phyloP scores from a whole-genome alignment of 2,888 invertebrate species.

The Neoscelio sp. region DNA sequence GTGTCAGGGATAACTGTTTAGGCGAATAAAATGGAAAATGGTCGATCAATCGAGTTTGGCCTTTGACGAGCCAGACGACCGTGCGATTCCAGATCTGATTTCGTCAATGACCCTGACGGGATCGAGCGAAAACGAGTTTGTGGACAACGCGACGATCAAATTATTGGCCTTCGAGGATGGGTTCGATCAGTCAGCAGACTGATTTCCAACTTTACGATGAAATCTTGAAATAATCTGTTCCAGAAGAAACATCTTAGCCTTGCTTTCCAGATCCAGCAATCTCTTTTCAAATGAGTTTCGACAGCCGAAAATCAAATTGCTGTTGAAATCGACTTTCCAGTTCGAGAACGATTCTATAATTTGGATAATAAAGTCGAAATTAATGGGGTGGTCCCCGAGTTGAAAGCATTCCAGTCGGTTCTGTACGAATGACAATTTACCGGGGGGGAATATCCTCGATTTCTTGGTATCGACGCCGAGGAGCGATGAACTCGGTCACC shows the following conservation, averaged over 20 bases:
- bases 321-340: no score
- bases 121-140: constrained; percentile 46
- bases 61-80: constrained; percentile 38
- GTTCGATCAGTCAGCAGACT: not conserved
- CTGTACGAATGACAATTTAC: constrained; percentile 1
- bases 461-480: constrained; percentile 76
- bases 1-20: constrained; percentile 19
- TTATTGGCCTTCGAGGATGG: constrained; percentile 28
- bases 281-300: no score
- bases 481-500: constrained; percentile 83
- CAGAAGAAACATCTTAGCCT: no score
- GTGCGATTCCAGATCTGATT: constrained; percentile 28
- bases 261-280: no score
- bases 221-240: not conserved
- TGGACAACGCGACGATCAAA: constrained; percentile 48
- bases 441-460: constrained; percentile 80
- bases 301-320: no score
- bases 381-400: no score
- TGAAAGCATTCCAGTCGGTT: not conserved
- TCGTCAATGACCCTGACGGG: constrained; percentile 35
- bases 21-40: constrained; percentile 24
- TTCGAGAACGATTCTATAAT: no score
- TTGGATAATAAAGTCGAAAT: no score
- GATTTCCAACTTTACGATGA: no score
- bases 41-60: constrained; percentile 33